Evolutionary conservation across 2,113 vertebrate species (phyloP).

Genomic region (Elanus axillaris): DNA sequence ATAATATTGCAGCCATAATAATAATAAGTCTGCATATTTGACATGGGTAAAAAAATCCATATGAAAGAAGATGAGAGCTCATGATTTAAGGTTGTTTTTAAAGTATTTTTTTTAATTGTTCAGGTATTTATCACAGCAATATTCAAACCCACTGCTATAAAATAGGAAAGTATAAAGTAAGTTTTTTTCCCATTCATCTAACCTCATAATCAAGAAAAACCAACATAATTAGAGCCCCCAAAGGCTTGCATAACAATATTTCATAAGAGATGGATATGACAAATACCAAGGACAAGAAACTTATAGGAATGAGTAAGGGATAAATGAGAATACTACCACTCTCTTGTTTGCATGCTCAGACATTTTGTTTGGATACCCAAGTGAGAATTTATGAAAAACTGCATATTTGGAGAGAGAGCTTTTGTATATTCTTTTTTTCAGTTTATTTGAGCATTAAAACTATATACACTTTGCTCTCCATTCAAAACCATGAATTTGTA

Average conservation of each 20-base stretch:
- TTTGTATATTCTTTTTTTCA: neutral
- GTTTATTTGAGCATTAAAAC: neutral
- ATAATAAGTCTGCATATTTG: neutral
- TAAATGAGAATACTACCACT: neutral
- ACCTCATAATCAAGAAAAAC: neutral
- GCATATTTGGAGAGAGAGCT: neutral
- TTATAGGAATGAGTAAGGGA: neutral
- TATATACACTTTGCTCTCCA: neutral
- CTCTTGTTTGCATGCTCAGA: neutral
- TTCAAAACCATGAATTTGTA: neutral
- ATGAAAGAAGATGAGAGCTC: neutral
- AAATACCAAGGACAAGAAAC: neutral
- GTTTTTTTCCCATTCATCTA: neutral
- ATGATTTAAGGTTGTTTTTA: neutral
- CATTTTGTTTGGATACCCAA: neutral
- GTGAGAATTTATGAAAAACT: neutral
- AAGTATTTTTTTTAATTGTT: neutral
- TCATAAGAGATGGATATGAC: neutral
- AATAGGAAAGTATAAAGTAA: neutral
- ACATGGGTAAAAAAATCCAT: neutral
- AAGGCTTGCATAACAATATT: neutral
- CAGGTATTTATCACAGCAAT: neutral
- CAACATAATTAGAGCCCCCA: neutral
- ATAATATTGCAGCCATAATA: neutral
- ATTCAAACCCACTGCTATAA: neutral